Evolutionary conservation across 2,113 vertebrate species (phyloP).

Genomic region (Strix uralensis): DNA sequence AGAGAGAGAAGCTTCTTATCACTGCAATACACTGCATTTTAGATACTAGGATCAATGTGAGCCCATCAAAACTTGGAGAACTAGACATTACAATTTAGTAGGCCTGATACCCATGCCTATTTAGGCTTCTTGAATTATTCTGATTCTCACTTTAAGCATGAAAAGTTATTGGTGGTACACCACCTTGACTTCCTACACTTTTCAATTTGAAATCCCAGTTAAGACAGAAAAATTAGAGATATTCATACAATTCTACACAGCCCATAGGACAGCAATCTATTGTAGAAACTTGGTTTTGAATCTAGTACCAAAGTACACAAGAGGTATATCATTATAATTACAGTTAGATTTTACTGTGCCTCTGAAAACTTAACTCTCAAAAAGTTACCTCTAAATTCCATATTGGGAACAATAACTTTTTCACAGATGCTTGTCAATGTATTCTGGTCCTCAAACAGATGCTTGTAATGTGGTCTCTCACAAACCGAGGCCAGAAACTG

Average conservation of each 20-base stretch:
- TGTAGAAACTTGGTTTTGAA: background rate
- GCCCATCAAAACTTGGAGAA: background rate
- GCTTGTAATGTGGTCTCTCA: constrained; percentile 96
- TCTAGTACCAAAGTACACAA: background rate
- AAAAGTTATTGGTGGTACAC: background rate
- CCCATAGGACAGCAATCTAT: background rate
- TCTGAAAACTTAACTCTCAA: background rate
- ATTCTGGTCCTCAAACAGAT: constrained; percentile 97
- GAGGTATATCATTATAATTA: background rate
- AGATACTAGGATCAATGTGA: background rate
- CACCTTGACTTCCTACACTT: background rate
- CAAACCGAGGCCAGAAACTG: constrained; percentile 98
- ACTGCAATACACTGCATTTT: background rate
- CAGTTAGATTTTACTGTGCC: background rate
- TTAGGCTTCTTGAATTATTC: background rate
- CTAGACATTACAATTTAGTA: background rate
- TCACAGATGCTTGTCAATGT: constrained; percentile 97
- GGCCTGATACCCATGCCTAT: background rate
- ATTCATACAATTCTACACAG: background rate
- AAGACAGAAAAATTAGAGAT: background rate
- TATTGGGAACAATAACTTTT: constrained; percentile 98
- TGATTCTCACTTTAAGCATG: background rate
- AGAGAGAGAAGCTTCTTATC: background rate
- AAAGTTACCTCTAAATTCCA: constrained; percentile 96
- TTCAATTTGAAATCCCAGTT: background rate